These are phyloP conservation scores for Apogon hyalosoma DNA, from an alignment of 2,797 vertebrate species.

Conservation along the genomic window DNA sequence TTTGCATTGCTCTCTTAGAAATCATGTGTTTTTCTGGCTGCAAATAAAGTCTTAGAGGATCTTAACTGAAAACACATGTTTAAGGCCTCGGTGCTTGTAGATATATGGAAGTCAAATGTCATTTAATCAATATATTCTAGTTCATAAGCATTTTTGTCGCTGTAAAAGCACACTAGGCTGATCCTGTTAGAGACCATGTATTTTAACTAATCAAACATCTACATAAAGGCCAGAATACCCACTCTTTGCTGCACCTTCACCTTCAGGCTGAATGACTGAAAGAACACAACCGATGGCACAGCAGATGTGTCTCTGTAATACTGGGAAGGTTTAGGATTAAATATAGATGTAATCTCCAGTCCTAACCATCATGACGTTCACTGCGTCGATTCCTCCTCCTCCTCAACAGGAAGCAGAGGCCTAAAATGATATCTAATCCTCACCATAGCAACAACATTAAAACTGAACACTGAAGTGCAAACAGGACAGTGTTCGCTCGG, in stretches of 20 bases:
- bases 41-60: no score
- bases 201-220: background rate
- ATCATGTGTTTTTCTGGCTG: no score
- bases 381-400: constrained; percentile 60
- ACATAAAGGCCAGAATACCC: constrained; percentile 25
- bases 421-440: constrained; percentile 64
- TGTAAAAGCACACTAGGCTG: background rate
- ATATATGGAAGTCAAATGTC: background rate
- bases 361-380: constrained; percentile 56
- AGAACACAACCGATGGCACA: constrained; percentile 39
- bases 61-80: no score
- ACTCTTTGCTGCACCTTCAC: constrained; percentile 23
- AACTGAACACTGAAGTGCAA: constrained; percentile 42
- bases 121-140: background rate
- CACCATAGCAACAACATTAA: constrained; percentile 72
- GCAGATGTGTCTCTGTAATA: constrained; percentile 72
- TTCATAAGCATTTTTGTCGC: background rate
- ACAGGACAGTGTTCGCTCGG: constrained; percentile 48
- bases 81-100: no score
- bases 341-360: constrained; percentile 79
- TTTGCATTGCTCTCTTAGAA: no score
- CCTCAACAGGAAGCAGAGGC: constrained; percentile 59
- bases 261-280: constrained; percentile 27
- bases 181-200: background rate
- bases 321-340: constrained; percentile 75